Base-by-base conservation (phyloP, 1,140 invertebrate genomes). In the Spodoptera litura region DNA sequence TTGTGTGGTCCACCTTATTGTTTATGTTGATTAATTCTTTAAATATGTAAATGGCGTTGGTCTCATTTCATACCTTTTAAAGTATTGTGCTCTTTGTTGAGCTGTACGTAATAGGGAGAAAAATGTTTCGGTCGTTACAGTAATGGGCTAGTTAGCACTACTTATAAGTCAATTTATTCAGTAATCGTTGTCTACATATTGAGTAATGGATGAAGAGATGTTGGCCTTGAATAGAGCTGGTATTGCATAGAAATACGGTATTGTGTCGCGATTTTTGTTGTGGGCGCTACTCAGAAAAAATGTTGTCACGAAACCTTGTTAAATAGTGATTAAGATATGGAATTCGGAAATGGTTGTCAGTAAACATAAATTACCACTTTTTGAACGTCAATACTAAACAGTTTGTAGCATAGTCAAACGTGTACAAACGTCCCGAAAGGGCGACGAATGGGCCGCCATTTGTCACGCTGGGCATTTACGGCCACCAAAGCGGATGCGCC, bases 21-120 rank as follows among this genome's bases (percentile, higher is more conserved):
- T 75, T 75, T 38, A 49, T 62, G 73, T 64, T 75, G 59, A 75
- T 75, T 75, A 59, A 75, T 75, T 75, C 59, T 75, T 59, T 75
- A 53, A 75, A 75, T 75, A 75, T 64, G 73, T 75, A 75, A 75
- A 62, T 75, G 59, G 12, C 27, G 66, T 38, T 75, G 73, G 58
- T 64, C 59, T 49, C 59, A 75, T 75, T 75, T 75, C 73, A 75
- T 75, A 59, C 73, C 73, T 64, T 75, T 75, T 64, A 75, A 15
- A 75, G 58, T 75, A 38, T 75, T 52, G 38, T 49, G 59, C 59
- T 64, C 73, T 75, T 75, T 75, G 73, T 75, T 49, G 27, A 74
- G 49, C 64, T 62, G 25, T n/a, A 75, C 59, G 73, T 75, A 75
- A 75, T 64, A 53, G 73, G 73, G 31, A 75, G 59, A 62, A 62